Evolutionary conservation across 2,888 invertebrate species (phyloP).

Genomic region (Hypomecis atomaria): DNA sequence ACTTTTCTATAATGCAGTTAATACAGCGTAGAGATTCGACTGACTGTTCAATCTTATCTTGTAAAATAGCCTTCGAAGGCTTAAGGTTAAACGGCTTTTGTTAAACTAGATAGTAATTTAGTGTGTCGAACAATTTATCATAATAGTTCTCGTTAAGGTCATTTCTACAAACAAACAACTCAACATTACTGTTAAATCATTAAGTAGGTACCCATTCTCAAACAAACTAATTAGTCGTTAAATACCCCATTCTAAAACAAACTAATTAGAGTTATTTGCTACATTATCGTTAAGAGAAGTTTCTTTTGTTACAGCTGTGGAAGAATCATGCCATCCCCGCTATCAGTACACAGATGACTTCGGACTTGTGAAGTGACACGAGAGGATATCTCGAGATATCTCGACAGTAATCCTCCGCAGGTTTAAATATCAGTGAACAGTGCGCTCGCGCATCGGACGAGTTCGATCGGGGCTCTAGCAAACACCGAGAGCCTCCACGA

Average conservation of each 20-base stretch:
- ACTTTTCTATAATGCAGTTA: no score
- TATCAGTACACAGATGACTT: slow-evolving; percentile 67
- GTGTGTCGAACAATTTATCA: neutral
- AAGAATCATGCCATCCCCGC: slow-evolving; percentile 70
- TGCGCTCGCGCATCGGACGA: slow-evolving; percentile 49
- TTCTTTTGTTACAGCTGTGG: slow-evolving; percentile 72
- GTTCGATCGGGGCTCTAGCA: slow-evolving; percentile 48
- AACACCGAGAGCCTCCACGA: slow-evolving; percentile 42
- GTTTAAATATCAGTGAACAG: slow-evolving; percentile 49
- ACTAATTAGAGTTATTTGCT: no score
- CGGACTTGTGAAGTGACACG: slow-evolving; percentile 49
- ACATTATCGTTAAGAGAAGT: slow-evolving; percentile 45
- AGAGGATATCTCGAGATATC: slow-evolving; percentile 43
- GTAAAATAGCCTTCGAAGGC: neutral
- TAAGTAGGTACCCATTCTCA: slow-evolving; percentile 24
- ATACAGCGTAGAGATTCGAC: no score
- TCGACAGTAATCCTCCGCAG: slow-evolving; percentile 32
- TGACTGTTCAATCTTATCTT: no score
- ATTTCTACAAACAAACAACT: slow-evolving; percentile 22
- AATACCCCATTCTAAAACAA: slow-evolving; percentile 42
- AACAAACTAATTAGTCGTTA: slow-evolving; percentile 47
- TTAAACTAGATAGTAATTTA: neutral
- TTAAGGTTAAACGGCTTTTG: neutral
- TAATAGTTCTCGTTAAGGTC: slow-evolving; percentile 19
- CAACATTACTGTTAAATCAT: slow-evolving; percentile 18